phyloP scores from a whole-genome alignment of 2,113 vertebrate genomes.

The Globicephala melas region DNA sequence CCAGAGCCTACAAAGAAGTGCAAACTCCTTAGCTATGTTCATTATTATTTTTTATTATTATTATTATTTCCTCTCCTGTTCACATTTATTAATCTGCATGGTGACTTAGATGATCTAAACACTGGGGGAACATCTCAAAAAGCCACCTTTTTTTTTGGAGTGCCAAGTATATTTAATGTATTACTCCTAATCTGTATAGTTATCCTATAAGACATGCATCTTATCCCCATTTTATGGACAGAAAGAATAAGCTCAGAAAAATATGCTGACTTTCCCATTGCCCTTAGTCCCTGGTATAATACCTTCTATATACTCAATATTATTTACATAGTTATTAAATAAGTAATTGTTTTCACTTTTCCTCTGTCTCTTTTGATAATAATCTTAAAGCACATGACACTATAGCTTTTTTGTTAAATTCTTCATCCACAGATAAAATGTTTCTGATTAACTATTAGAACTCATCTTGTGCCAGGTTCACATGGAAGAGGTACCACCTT shows the following conservation, averaged over 20 bases:
- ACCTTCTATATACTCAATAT: neutral
- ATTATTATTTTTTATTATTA: neutral
- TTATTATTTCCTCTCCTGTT: neutral
- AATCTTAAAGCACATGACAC: neutral
- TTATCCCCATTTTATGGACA: neutral
- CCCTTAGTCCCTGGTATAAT: neutral
- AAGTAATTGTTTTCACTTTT: neutral
- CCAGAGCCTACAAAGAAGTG: neutral
- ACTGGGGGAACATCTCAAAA: neutral
- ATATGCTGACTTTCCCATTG: neutral
- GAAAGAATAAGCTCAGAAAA: neutral
- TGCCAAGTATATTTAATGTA: neutral
- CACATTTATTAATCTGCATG: neutral
- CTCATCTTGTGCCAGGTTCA: neutral
- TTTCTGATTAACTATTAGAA: slow-evolving; percentile 12
- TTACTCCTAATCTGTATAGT: neutral
- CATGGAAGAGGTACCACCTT: neutral
- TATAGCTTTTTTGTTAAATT: slow-evolving; percentile 1
- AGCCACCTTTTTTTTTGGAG: neutral
- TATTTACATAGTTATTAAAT: neutral
- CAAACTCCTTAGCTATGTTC: neutral
- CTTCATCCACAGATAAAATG: slow-evolving; percentile 28
- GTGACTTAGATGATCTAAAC: neutral
- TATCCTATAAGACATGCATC: neutral
- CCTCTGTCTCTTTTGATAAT: neutral